These are phyloP conservation scores for Morelia viridis DNA, from an alignment of 2,797 vertebrate species.

Conservation along the genomic window DNA sequence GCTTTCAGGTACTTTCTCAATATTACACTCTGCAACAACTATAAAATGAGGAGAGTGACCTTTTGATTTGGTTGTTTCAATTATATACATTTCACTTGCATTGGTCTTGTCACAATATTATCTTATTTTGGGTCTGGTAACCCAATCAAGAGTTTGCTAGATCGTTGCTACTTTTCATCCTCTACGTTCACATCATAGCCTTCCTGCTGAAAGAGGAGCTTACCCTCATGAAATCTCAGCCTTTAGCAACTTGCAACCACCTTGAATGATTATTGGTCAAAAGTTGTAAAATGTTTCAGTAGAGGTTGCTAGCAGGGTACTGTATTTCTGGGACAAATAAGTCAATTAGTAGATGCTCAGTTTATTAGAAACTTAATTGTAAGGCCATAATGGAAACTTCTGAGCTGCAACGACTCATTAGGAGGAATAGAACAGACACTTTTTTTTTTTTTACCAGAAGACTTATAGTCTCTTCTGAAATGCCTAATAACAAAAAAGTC, in stretches of 20 bases:
- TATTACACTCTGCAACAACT: conserved; percentile 76
- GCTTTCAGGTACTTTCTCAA: conserved; percentile 84
- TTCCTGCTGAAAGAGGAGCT: conserved; percentile 37
- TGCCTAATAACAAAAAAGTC: conserved; percentile 29
- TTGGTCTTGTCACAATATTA: conserved; percentile 51
- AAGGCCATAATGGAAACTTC: conserved; percentile 69
- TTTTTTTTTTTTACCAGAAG: conserved; percentile 16
- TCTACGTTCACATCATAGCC: conserved; percentile 50
- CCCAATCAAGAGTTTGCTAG: conserved; percentile 15
- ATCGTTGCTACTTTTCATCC: conserved; percentile 39
- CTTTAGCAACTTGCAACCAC: conserved; percentile 53
- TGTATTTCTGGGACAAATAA: conserved; percentile 60
- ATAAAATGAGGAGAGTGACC: conserved; percentile 89
- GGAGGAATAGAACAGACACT: conserved; percentile 59
- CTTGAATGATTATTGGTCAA: conserved; percentile 59
- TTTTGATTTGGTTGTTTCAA: conserved; percentile 84
- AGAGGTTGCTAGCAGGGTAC: conserved; percentile 57
- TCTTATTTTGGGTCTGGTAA: conserved; percentile 64
- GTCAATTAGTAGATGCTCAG: conserved; percentile 67
- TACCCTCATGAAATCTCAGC: conserved; percentile 62
- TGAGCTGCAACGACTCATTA: conserved; percentile 69
- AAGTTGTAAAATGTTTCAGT: conserved; percentile 48
- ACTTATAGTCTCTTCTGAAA: conserved; percentile 51
- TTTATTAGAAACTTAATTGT: conserved; percentile 74
- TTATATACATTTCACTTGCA: conserved; percentile 72